Conservation (phyloP, 2,797 vertebrate genomes). For the Thaleichthys pacificus region DNA sequence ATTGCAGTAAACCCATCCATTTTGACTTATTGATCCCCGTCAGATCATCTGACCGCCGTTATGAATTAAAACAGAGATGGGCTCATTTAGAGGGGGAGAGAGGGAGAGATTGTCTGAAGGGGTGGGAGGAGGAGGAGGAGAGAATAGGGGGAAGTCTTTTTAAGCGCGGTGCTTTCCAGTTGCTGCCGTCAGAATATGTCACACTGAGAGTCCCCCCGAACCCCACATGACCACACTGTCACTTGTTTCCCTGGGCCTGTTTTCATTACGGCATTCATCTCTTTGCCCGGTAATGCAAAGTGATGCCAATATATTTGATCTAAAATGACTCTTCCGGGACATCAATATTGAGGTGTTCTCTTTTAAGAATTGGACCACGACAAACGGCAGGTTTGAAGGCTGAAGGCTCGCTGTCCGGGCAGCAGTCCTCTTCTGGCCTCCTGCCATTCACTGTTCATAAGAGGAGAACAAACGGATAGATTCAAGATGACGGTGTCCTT, state of each 20-base stretch:
- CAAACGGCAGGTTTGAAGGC: background rate
- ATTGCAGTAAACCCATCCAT: conserved; percentile 62
- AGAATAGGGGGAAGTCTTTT: background rate
- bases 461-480: background rate
- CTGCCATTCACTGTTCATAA: background rate
- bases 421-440: background rate
- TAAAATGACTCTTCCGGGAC: background rate
- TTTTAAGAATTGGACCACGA: background rate
- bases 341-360: too few species aligned
- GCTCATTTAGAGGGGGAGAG: conserved; percentile 63
- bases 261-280: background rate
- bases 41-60: conserved; percentile 54
- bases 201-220: background rate
- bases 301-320: background rate
- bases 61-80: conserved; percentile 75
- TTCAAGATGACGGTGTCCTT: conserved; percentile 12
- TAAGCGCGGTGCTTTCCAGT: too few species aligned
- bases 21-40: conserved; percentile 71
- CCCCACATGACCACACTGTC: background rate
- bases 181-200: too few species aligned
- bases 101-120: background rate
- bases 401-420: background rate
- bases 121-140: background rate
- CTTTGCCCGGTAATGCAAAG: background rate
- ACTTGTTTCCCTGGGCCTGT: background rate